Evolutionary conservation across 2,113 vertebrate species (phyloP).

Genomic region (Seriola aureovittata): DNA sequence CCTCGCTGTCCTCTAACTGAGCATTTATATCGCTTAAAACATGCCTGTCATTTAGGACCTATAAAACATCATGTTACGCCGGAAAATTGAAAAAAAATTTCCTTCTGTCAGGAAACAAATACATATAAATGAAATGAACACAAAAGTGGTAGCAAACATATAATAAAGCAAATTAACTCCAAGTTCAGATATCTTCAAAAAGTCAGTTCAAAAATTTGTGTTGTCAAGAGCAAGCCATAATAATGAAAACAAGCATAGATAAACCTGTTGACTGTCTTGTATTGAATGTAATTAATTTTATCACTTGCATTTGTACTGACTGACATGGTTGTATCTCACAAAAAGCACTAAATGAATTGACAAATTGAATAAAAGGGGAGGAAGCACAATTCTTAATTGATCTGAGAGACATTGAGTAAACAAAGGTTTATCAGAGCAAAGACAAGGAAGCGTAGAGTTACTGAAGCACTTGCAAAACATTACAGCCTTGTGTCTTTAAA

Average conservation of each 20-base stretch:
- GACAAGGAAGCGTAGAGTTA: not conserved
- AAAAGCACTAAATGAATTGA: not conserved
- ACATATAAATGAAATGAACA: not conserved
- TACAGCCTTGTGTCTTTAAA: not conserved
- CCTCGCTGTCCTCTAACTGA: constrained; percentile 12
- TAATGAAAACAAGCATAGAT: not conserved
- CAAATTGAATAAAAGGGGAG: constrained; percentile 7
- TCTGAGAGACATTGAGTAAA: constrained; percentile 2
- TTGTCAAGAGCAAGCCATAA: not conserved
- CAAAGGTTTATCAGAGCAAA: constrained; percentile 3
- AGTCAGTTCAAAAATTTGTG: too few relatives aligned
- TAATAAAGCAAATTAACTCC: not conserved
- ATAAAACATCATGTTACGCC: not conserved
- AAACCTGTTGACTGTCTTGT: not conserved
- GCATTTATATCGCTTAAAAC: constrained; percentile 21
- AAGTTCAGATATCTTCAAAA: not conserved
- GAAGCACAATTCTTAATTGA: not conserved
- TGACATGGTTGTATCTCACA: not conserved
- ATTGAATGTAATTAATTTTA: not conserved
- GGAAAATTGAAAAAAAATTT: constrained; percentile 8
- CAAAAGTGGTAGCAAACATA: not conserved
- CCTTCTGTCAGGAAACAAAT: not conserved
- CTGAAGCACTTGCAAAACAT: not conserved
- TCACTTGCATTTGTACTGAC: not conserved
- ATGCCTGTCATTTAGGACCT: constrained; percentile 14